Conservation (phyloP, 2,113 vertebrate genomes). For the Dryoscopus gambensis region DNA sequence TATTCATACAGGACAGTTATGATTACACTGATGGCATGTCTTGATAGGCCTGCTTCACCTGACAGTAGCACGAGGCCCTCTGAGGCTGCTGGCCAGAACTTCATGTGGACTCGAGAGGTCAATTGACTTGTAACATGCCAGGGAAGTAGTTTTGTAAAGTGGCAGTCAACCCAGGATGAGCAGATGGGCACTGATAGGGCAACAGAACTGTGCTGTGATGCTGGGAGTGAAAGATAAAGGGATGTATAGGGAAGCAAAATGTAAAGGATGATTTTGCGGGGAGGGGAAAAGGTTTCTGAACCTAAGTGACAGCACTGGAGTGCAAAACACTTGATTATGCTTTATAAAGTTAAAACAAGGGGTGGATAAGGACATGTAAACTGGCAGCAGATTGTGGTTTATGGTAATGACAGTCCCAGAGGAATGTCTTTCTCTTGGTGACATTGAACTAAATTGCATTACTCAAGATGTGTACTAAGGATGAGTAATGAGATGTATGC, state of each 20-base stretch:
- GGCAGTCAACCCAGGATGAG: background rate
- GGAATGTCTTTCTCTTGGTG: slow-evolving; percentile 63
- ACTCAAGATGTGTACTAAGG: slow-evolving; percentile 54
- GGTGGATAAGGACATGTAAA: slow-evolving; percentile 44
- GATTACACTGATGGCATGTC: background rate
- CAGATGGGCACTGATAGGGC: background rate
- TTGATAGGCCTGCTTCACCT: background rate
- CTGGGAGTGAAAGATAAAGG: background rate
- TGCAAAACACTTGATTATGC: background rate
- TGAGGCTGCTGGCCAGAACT: background rate
- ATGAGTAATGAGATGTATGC: slow-evolving; percentile 64
- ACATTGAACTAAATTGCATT: slow-evolving; percentile 72
- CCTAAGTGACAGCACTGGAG: background rate
- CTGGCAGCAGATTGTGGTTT: slow-evolving; percentile 69
- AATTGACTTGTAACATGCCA: background rate
- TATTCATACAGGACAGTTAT: background rate
- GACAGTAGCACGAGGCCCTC: background rate
- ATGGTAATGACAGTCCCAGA: slow-evolving; percentile 60
- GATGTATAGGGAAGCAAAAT: background rate
- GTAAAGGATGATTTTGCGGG: background rate
- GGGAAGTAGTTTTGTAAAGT: background rate
- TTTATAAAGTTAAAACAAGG: slow-evolving; percentile 49
- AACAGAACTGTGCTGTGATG: background rate
- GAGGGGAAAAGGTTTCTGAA: background rate
- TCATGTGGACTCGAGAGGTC: background rate